phyloP scores from a whole-genome alignment of 2,113 vertebrate genomes.

The Alligator sinensis region DNA sequence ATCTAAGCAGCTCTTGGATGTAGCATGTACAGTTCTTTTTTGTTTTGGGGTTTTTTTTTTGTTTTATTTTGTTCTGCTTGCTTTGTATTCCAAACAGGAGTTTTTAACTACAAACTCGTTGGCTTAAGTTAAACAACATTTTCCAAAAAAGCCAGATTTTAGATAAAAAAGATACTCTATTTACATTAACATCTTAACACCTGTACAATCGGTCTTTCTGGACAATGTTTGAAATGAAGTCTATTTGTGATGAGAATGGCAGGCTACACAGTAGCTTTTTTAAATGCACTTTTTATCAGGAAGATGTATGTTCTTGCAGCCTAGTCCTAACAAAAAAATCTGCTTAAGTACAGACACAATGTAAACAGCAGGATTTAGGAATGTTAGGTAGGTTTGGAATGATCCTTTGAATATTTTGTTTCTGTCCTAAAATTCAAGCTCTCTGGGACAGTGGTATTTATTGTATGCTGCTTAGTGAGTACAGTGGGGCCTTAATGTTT shows the following conservation, averaged over 20 bases:
- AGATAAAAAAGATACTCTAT: not conserved
- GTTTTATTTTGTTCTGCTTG: not conserved
- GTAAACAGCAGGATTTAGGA: conserved; percentile 34
- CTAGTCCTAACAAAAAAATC: not conserved
- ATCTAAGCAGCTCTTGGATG: not conserved
- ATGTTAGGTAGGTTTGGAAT: conserved; percentile 21
- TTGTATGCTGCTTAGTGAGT: conserved; percentile 26
- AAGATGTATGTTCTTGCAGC: not conserved
- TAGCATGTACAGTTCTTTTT: not conserved
- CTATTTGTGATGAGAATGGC: not conserved
- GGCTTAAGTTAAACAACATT: not conserved
- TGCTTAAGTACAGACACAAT: conserved; percentile 13
- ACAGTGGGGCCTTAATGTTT: not conserved
- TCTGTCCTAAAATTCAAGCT: conserved; percentile 61
- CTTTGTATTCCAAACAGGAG: not conserved
- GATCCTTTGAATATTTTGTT: conserved; percentile 55
- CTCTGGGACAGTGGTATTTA: conserved; percentile 69
- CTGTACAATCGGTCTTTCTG: not conserved
- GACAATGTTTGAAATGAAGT: not conserved
- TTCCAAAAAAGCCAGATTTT: not conserved
- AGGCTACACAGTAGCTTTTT: not conserved
- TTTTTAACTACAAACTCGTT: no score
- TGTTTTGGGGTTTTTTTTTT: not conserved
- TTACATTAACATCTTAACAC: not conserved
- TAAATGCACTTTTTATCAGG: not conserved